Base-by-base conservation (phyloP, 2,797 vertebrate species). In the Nannoperca australis region DNA sequence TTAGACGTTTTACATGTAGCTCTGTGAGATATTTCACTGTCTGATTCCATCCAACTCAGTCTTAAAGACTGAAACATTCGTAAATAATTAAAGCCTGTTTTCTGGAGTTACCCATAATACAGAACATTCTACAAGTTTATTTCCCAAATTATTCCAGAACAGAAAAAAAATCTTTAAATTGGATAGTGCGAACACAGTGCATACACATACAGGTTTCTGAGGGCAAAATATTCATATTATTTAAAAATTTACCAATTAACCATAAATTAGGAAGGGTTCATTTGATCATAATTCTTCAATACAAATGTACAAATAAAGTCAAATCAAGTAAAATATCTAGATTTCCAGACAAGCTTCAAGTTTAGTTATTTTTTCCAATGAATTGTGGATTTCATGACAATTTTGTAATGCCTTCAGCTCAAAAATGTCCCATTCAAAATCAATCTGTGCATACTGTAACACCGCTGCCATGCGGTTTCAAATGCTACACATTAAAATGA, bases 381-480 rank as follows among this genome's bases (percentile, higher is more conserved):
- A 82, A 61, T 75, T 64, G 75, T 73, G 71, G 70, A 80, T 81
- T 88, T 85, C 82, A 76, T 81, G 81, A 81, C 63, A 86, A 87
- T 82, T 88, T 83, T 79, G 70, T 73, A 88, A 89, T 86, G 76
- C 67, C 73, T 87, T 81, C 67, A 66, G 73, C 66, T 88, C 73
- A 76, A 76, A 84, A 90, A 78, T 78, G 85, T 90, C 84, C 86
- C 70, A 40, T 86, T 77, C 87, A 77, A 81, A 88, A 85, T 88
- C 85, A 83, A 76, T 88, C 67, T 86, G 78, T 85, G 79, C 87
- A 83, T 73, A 70, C 86, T 82, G 72, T 79, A 83, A 82, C 95
- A 96, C 94, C 95, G 96, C 95, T 90, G 96, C 96, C 96, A 94
- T 94, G 96, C 94, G 95, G 95, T 94, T 96, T 96, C 94, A 94